phyloP scores from a whole-genome alignment of 2,797 vertebrate species.

The Jordanella pulchra region DNA sequence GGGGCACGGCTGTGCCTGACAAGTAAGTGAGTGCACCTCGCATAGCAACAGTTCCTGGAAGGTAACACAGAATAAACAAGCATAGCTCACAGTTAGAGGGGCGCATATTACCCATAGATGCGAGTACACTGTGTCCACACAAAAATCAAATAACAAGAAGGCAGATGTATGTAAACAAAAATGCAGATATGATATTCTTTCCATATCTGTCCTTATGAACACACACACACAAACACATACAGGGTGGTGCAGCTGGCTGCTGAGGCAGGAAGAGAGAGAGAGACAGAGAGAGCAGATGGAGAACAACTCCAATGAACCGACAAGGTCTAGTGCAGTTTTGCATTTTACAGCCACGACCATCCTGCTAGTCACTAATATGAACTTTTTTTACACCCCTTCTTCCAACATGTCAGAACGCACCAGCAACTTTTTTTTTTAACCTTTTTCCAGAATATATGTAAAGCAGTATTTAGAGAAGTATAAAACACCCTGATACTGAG shows the following conservation, averaged over 20 bases:
- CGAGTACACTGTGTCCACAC: conserved; percentile 32
- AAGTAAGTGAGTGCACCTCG: conserved; percentile 76
- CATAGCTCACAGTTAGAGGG: conserved; percentile 38
- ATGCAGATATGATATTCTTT: conserved; percentile 20
- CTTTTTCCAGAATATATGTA: not conserved
- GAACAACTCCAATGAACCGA: conserved; percentile 61
- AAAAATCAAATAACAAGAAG: conserved; percentile 45
- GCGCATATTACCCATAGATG: conserved; percentile 41
- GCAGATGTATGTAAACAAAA: conserved; percentile 21
- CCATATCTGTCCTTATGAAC: not conserved
- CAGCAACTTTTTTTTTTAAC: conserved; percentile 10
- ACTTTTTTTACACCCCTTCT: conserved; percentile 4
- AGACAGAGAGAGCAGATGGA: conserved; percentile 74
- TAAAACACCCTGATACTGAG: conserved; percentile 21
- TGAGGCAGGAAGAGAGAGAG: conserved; percentile 57
- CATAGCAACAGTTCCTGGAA: conserved; percentile 81
- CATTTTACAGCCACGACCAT: conserved; percentile 40
- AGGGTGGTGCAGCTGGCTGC: conserved; percentile 69
- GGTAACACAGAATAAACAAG: conserved; percentile 56
- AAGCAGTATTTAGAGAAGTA: conserved; percentile 27
- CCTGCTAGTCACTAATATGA: conserved; percentile 33
- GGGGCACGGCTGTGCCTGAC: conserved; percentile 73
- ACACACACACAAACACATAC: conserved; percentile 1
- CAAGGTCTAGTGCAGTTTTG: conserved; percentile 59
- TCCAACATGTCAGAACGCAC: conserved; percentile 4